Evolutionary conservation across 2,797 vertebrate species (phyloP), one percentile per base, ranked within the genome.

Genomic region (Numenius phaeopus): DNA sequence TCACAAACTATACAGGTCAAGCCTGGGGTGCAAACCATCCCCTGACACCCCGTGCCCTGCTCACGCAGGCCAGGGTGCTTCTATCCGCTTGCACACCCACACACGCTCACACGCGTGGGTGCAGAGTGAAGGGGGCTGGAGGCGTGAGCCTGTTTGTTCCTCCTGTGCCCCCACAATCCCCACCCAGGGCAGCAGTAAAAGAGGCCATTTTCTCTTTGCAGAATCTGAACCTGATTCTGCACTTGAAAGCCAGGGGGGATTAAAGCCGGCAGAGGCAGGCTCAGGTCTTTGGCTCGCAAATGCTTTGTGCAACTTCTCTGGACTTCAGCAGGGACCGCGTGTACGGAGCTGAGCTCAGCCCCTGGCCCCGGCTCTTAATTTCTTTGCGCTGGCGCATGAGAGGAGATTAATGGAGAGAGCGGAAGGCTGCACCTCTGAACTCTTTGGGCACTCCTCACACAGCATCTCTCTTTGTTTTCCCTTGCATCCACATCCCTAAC

Each of bases 71-170:
- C 8, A 4, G 47, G 19, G 27, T 5, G 7, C 11, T 37, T 19
- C 47, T 8, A 5, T 7, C n/a, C 3, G 0, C 32, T 4, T 9
- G 59, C n/a, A 26, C 83, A 23, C 11, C n/a, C 50, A 8, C 3
- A 1, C 11, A 9, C 1, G 0, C 1, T 44, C 79, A 12, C 23
- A 15, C 1, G 0, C 2, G 2, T 0, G 67, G 46, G 12, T 24
- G 52, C 5, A 7, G 40, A 30, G 50, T 11, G 14, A 44, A 29
- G 0, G 9, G 59, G 72, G 69, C 32, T n/a, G 71, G 24, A 10
- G 57, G 14, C 4, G 61, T 12, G 13, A 75, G 12, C 6, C 2
- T 24, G 14, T 13, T 55, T 17, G 12, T 13, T 57, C 46, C 57
- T 64, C 18, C 64, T 7, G 14, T 15, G 50, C 19, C 34, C 55